These are phyloP conservation scores for Sicus ferrugineus DNA, from an alignment of 2,888 invertebrate genomes.

Conservation along the genomic window DNA sequence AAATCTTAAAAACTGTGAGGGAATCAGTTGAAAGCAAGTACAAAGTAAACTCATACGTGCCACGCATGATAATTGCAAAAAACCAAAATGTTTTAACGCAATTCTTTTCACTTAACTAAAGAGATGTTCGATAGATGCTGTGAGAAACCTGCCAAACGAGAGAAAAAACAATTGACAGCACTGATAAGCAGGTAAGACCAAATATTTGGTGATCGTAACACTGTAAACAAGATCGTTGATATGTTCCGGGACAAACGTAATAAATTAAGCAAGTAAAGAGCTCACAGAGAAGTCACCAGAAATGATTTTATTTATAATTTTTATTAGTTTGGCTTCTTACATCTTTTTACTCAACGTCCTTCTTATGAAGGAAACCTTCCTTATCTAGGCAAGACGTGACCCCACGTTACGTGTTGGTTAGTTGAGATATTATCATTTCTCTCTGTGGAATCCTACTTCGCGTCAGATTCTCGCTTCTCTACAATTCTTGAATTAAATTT, in stretches of 20 bases:
- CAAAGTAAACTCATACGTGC: conserved; percentile 20
- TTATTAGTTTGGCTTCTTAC: conserved; percentile 28
- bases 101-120: conserved; percentile 27
- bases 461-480: not conserved
- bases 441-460: not conserved
- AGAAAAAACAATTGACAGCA: conserved; percentile 23
- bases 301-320: no score
- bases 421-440: conserved; percentile 16
- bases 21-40: not conserved
- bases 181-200: conserved; percentile 24
- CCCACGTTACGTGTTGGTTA: conserved; percentile 26
- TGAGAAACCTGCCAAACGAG: not conserved
- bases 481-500: not conserved
- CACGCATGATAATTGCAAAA: conserved; percentile 29
- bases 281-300: no score
- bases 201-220: conserved; percentile 16
- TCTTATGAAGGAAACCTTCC: not conserved
- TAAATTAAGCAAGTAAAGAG: conserved; percentile 18
- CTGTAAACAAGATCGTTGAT: no score
- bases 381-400: conserved; percentile 17
- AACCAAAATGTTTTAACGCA: conserved; percentile 20
- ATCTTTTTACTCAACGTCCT: not conserved
- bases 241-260: not conserved
- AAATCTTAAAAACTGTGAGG: no score
- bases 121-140: not conserved